Conservation (phyloP, 1,140 invertebrate genomes). For the Subanguina moxae region DNA sequence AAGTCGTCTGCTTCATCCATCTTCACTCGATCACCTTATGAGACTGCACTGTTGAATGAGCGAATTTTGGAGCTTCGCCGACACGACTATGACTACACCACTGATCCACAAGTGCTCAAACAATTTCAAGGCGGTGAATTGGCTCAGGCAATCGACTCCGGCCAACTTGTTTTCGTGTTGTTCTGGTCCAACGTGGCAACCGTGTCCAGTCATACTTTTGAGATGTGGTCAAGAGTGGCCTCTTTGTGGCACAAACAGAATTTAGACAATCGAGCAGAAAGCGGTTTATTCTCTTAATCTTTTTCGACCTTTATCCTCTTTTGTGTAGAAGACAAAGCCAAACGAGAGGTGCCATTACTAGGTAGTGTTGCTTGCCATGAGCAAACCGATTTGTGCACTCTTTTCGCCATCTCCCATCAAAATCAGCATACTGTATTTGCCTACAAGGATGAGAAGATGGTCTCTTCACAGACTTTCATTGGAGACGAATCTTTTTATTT, state of each 20-base stretch:
- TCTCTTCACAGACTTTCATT: constrained; percentile 36
- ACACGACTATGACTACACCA: constrained; percentile 3
- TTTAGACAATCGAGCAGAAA: too few relatives aligned
- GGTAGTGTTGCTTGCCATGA: constrained; percentile 39
- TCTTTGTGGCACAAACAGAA: constrained; percentile 6
- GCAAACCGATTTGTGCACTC: constrained; percentile 34
- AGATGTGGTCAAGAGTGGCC: constrained; percentile 25
- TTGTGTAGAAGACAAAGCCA: constrained; percentile 1
- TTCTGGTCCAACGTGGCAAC: constrained; percentile 38
- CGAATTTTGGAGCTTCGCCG: constrained; percentile 24
- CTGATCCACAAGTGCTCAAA: constrained; percentile 6
- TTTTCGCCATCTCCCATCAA: constrained; percentile 37
- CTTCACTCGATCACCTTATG: constrained; percentile 39
- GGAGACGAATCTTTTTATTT: constrained; percentile 41
- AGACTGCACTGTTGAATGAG: constrained; percentile 38
- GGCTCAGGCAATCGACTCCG: constrained; percentile 19
- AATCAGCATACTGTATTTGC: constrained; percentile 37
- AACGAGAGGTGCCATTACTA: constrained; percentile 8
- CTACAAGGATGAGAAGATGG: constrained; percentile 24
- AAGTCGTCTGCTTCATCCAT: constrained; percentile 26
- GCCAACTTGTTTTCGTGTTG: constrained; percentile 26
- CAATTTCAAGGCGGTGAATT: constrained; percentile 24
- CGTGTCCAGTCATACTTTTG: constrained; percentile 32
- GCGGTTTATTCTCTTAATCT: too few relatives aligned
- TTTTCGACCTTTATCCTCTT: not conserved